Evolutionary conservation across 2,113 vertebrate species (phyloP).

Genomic region (Telmatochromis brichardi): DNA sequence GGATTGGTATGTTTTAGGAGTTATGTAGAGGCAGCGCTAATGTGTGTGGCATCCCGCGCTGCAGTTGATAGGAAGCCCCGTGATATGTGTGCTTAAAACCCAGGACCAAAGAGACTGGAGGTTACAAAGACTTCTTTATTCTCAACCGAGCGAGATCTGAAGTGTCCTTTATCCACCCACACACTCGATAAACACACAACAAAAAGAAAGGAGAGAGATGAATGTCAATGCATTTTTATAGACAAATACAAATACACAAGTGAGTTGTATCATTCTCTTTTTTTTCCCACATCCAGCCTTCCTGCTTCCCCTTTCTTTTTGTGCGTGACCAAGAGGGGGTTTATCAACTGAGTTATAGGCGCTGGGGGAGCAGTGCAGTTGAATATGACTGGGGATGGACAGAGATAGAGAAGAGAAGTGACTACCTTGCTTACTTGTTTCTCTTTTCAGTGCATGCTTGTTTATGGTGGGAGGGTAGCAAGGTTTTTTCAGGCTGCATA

Average conservation of each 20-base stretch:
- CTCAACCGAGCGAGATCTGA: conserved; percentile 19
- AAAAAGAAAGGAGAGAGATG: conserved; percentile 6
- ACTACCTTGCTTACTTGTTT: not conserved
- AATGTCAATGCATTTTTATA: conserved; percentile 20
- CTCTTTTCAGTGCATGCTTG: not conserved
- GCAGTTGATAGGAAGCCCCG: not conserved
- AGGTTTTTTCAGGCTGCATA: not conserved
- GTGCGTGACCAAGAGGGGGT: not conserved
- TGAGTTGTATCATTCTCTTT: not conserved
- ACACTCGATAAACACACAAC: not conserved
- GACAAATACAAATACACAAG: not conserved
- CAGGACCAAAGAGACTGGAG: conserved; percentile 12
- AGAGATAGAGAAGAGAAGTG: not conserved
- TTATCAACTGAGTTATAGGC: not conserved
- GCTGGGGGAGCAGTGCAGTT: not conserved
- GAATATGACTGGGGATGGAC: not conserved
- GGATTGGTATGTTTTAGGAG: not conserved
- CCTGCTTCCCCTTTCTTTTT: not conserved
- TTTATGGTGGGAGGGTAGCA: not conserved
- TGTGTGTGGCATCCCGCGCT: not conserved
- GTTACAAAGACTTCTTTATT: conserved; percentile 57
- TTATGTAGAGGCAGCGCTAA: not conserved
- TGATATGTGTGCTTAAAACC: conserved; percentile 14
- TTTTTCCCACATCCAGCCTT: not conserved
- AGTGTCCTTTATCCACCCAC: conserved; percentile 43